Percentiles rank a stretch among this genome's conserved stretches.
These are phyloP conservation scores for Aphelocoma coerulescens DNA, from an alignment of 2,113 vertebrate species.

Conservation along the genomic window DNA sequence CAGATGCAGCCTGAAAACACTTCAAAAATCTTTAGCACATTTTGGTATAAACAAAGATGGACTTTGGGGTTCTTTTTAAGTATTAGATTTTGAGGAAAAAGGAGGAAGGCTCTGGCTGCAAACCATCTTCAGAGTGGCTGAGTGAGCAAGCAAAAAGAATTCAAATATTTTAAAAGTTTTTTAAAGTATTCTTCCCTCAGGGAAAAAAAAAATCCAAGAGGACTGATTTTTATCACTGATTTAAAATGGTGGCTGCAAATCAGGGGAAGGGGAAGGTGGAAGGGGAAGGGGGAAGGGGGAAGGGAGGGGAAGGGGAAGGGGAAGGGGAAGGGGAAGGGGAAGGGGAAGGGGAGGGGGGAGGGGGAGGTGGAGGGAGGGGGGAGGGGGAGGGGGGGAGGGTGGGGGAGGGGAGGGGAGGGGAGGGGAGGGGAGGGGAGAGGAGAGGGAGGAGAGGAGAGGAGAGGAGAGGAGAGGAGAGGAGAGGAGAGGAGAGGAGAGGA, in stretches of 20 bases:
- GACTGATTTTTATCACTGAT: neutral
- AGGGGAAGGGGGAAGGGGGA: too few species aligned
- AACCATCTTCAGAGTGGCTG: neutral
- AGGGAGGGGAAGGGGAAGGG: neutral
- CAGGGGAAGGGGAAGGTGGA: neutral
- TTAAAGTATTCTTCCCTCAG: neutral
- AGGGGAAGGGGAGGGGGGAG: accelerated
- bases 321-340: neutral
- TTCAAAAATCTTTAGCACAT: neutral
- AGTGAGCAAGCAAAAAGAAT: neutral
- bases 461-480: too few species aligned
- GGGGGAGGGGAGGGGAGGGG: too few species aligned
- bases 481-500: too few species aligned
- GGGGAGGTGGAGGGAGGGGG: too few species aligned
- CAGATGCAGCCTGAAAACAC: neutral
- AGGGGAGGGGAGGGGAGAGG: neutral
- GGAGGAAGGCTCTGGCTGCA: neutral
- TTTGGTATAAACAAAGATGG: neutral
- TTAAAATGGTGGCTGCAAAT: neutral
- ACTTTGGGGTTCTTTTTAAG: accelerated
- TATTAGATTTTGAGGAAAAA: neutral
- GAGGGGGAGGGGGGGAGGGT: neutral
- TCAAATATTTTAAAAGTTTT: neutral
- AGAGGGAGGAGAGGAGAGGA: too few species aligned
- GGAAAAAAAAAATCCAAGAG: neutral